Conservation (phyloP, 2,888 invertebrate genomes). For the Abscondita cerata region DNA sequence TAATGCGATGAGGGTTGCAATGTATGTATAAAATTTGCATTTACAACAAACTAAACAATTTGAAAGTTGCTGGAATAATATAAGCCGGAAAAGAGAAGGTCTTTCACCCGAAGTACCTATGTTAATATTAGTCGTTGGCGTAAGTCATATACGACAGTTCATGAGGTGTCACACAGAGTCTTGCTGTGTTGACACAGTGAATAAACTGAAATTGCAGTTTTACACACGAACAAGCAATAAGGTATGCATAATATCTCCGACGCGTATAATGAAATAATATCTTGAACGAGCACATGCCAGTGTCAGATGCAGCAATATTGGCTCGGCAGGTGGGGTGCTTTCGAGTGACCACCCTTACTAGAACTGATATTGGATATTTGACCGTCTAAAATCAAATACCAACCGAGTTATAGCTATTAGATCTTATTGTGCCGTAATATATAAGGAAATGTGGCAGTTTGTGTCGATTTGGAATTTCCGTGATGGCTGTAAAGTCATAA, state of each 20-base stretch:
- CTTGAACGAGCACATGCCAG: slow-evolving; percentile 38
- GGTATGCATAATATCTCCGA: slow-evolving; percentile 40
- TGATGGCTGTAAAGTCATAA: slow-evolving; percentile 36
- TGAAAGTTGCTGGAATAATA: slow-evolving; percentile 16
- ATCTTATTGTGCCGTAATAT: slow-evolving; percentile 37
- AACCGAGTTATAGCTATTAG: slow-evolving; percentile 35
- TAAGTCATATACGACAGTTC: slow-evolving; percentile 30
- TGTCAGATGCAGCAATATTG: slow-evolving; percentile 40
- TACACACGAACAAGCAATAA: slow-evolving; percentile 37
- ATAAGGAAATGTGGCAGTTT: slow-evolving; percentile 38
- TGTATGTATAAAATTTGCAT: slow-evolving; percentile 23
- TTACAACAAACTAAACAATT: slow-evolving; percentile 13
- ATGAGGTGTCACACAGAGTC: slow-evolving; percentile 36
- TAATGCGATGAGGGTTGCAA: slow-evolving; percentile 20
- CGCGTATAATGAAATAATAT: slow-evolving; percentile 42
- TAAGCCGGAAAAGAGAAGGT: slow-evolving; percentile 26
- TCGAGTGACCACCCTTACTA: slow-evolving; percentile 34
- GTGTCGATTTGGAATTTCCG: slow-evolving; percentile 39
- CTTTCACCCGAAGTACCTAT: slow-evolving; percentile 28
- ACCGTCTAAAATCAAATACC: slow-evolving; percentile 40
- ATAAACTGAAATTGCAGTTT: slow-evolving; percentile 42
- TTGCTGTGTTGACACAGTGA: slow-evolving; percentile 41
- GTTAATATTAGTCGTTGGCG: slow-evolving; percentile 24
- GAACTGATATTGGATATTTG: slow-evolving; percentile 39
- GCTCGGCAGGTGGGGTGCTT: slow-evolving; percentile 36